Percentiles rank a stretch among this genome's conserved stretches.
These are phyloP conservation scores for Melipona beecheii DNA, from an alignment of 2,888 invertebrate genomes.

Conservation along the genomic window DNA sequence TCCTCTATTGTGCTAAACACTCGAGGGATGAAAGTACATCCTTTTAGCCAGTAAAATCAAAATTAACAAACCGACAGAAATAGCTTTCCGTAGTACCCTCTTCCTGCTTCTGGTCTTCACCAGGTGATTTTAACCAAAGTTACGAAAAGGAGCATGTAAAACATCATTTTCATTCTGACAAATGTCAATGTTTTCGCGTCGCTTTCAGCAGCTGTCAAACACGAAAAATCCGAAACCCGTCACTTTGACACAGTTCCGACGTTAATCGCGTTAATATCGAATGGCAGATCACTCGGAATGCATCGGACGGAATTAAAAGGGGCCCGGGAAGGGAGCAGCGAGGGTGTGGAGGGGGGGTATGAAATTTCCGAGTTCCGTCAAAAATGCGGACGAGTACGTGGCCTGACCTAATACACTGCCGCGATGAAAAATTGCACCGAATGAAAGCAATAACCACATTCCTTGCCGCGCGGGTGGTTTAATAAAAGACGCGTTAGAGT, in stretches of 20 bases:
- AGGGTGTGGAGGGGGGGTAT: background rate
- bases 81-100: background rate
- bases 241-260: too few species aligned
- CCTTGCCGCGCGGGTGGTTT: conserved; percentile 24
- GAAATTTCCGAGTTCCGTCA: conserved; percentile 19
- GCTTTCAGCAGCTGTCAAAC: too few species aligned
- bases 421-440: conserved; percentile 47
- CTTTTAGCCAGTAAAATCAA: background rate
- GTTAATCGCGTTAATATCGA: too few species aligned
- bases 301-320: background rate
- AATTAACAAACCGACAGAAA: background rate
- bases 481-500: conserved; percentile 40
- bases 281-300: background rate
- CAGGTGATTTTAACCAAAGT: background rate
- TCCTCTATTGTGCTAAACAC: too few species aligned
- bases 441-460: conserved; percentile 46
- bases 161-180: too few species aligned
- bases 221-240: too few species aligned
- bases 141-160: background rate
- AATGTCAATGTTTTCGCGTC: too few species aligned
- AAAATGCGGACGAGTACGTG: conserved; percentile 26
- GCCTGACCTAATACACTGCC: conserved; percentile 35
- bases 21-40: background rate
- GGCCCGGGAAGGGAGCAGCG: background rate
- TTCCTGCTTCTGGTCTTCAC: background rate